phyloP scores from a whole-genome alignment of 2,113 vertebrate species.

The Axis porcinus region DNA sequence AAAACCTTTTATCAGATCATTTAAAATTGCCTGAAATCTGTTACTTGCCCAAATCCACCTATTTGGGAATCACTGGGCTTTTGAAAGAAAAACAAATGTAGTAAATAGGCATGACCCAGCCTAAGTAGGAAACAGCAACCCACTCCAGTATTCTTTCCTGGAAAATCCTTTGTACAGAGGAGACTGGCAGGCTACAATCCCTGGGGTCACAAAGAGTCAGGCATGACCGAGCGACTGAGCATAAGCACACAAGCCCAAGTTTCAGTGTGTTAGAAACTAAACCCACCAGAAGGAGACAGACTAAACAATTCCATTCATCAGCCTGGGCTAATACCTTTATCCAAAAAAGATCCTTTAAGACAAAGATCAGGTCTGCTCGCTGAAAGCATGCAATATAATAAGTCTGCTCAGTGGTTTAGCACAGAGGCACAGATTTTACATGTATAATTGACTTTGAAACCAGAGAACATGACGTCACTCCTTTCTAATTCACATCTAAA shows the following conservation, averaged over 20 bases:
- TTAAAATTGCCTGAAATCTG: background rate
- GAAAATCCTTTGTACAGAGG: background rate
- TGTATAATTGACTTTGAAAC: background rate
- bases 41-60: background rate
- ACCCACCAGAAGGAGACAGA: background rate
- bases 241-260: background rate
- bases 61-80: background rate
- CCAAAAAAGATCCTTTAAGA: background rate
- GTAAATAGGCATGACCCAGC: background rate
- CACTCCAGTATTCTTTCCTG: background rate
- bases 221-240: background rate
- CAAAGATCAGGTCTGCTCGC: background rate
- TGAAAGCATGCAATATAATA: background rate
- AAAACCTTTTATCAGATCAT: background rate
- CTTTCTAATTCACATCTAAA: background rate
- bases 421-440: background rate
- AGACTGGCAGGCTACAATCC: background rate
- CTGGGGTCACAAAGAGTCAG: background rate
- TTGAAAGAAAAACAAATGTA: background rate
- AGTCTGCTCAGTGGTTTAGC: background rate
- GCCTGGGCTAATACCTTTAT: background rate
- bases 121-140: background rate
- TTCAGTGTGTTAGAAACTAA: background rate
- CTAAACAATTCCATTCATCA: background rate
- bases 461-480: background rate